A percentile compares a stretch with the other conserved stretches of the same genome.
These are phyloP conservation scores for Alentia gelatinosa DNA, from an alignment of 2,888 invertebrate genomes.

Conservation along the genomic window DNA sequence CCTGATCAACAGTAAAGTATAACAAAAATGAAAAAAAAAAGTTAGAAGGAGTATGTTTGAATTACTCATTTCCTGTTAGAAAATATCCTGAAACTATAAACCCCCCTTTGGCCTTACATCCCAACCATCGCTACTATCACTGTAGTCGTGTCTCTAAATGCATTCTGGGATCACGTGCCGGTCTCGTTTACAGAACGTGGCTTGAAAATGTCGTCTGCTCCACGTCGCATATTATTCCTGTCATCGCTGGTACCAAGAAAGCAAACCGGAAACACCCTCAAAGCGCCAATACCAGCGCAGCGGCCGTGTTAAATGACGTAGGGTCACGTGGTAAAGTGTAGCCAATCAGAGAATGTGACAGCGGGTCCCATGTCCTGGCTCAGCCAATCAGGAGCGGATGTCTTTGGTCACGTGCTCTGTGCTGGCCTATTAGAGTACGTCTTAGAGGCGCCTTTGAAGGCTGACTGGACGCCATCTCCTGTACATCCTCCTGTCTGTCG, in stretches of 20 bases:
- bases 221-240: not conserved
- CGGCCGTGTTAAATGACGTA: not conserved
- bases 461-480: not conserved
- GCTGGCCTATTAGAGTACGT: not conserved
- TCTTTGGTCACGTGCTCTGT: not conserved
- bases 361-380: not conserved
- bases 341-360: not conserved
- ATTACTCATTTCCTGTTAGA: no score
- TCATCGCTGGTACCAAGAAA: not conserved
- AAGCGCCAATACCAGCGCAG: not conserved
- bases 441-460: no score
- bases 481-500: not conserved
- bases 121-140: no score
- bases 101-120: no score
- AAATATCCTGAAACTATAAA: no score
- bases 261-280: not conserved
- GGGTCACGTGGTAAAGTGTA: constrained; percentile 3
- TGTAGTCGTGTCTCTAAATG: no score
- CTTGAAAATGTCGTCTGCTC: no score
- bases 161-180: no score
- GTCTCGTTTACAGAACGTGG: no score
- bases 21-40: no score
- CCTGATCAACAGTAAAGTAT: no score
- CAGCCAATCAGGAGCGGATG: not conserved
- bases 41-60: no score